phyloP scores from a whole-genome alignment of 2,113 vertebrate genomes.

The Aptenodytes forsteri region DNA sequence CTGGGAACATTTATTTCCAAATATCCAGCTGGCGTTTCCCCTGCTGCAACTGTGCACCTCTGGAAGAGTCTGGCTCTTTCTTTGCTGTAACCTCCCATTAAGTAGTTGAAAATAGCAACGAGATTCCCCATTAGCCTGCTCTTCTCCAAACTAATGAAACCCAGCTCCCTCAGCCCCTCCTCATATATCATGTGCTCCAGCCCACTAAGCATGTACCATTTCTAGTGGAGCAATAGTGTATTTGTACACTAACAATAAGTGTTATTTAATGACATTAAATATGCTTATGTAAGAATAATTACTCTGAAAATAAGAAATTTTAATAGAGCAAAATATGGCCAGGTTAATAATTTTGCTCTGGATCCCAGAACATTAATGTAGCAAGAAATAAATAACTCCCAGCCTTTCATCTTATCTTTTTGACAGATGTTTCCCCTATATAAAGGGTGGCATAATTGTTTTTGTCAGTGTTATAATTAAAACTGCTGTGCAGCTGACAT shows the following conservation, averaged over 20 bases:
- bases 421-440: constrained; percentile 63
- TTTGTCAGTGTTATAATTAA: constrained; percentile 70
- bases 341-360: constrained; percentile 20
- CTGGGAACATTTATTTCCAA: background rate
- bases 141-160: constrained; percentile 4
- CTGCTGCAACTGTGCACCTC: background rate
- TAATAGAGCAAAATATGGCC: background rate
- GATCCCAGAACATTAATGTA: background rate
- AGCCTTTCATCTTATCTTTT: constrained; percentile 63
- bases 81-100: background rate
- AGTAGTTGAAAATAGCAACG: background rate
- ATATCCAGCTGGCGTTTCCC: background rate
- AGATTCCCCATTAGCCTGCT: background rate
- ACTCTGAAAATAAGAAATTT: background rate
- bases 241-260: background rate
- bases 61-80: background rate
- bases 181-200: background rate
- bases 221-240: background rate
- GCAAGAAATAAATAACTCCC: constrained; percentile 54
- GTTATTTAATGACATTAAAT: background rate
- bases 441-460: constrained; percentile 63
- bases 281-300: background rate
- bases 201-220: background rate
- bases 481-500: constrained; percentile 57
- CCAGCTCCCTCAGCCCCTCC: background rate